A percentile compares a stretch with the other conserved stretches of the same genome.
Evolutionary conservation across 2,113 vertebrate species (phyloP).

Genomic region (Lagopus muta): DNA sequence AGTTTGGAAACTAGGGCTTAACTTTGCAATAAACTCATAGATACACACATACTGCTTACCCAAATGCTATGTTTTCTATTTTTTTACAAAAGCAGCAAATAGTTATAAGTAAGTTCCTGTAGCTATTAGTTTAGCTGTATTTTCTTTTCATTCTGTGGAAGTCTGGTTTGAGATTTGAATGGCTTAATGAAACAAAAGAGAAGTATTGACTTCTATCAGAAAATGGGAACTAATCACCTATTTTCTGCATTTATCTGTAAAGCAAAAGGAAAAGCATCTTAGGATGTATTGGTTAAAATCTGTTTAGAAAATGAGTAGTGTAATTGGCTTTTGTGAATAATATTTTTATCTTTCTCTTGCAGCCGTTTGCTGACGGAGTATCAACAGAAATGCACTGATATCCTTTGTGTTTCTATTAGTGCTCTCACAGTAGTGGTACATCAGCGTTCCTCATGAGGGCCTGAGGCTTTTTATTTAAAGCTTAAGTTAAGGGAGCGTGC

Average conservation of each 20-base stretch:
- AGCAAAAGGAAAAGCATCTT: neutral
- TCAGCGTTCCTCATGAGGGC: neutral
- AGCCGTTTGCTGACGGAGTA: slow-evolving; percentile 86
- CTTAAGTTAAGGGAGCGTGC: neutral
- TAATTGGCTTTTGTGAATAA: neutral
- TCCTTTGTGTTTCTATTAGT: slow-evolving; percentile 77
- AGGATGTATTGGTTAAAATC: neutral
- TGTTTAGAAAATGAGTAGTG: neutral
- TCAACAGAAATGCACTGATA: slow-evolving; percentile 91
- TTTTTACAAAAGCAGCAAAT: neutral
- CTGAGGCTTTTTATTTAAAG: neutral
- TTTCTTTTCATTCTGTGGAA: neutral
- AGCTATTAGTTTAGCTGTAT: neutral
- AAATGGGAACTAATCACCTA: neutral
- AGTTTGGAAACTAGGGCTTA: neutral
- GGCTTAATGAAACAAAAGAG: neutral
- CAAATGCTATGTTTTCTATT: neutral
- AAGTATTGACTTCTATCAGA: neutral
- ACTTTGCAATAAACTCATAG: neutral
- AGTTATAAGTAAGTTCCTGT: neutral
- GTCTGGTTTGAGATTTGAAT: neutral
- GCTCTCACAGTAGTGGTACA: neutral
- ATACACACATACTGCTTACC: neutral
- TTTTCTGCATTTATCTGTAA: neutral
- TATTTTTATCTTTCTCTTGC: slow-evolving; percentile 42